phyloP scores from a whole-genome alignment of 2,797 vertebrate genomes.

The Scomberomorus guttatus region DNA sequence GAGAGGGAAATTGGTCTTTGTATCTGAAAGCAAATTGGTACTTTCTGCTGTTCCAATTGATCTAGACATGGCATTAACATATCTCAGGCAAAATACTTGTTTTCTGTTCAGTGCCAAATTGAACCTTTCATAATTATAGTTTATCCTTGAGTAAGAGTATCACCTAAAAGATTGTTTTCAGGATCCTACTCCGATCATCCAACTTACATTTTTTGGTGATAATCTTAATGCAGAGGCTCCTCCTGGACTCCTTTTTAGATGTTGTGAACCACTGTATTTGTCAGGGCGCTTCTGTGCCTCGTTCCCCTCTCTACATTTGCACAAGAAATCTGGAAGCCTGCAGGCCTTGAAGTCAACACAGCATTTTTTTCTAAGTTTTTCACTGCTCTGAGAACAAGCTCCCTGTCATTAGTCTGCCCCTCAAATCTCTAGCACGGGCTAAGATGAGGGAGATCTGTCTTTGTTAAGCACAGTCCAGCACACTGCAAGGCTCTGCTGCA shows the following conservation, averaged over 20 bases:
- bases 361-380: conserved; percentile 44
- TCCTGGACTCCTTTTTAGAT: conserved; percentile 23
- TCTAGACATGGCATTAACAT: conserved; percentile 53
- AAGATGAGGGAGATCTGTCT: conserved; percentile 70
- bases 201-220: conserved; percentile 36
- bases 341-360: conserved; percentile 64
- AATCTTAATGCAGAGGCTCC: conserved; percentile 27
- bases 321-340: conserved; percentile 52
- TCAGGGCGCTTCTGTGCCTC: conserved; percentile 12
- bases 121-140: conserved; percentile 64
- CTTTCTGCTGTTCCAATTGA: conserved; percentile 55
- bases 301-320: conserved; percentile 41
- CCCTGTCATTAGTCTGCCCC: conserved; percentile 67
- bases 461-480: conserved; percentile 60
- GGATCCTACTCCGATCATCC: conserved; percentile 4
- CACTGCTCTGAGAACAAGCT: conserved; percentile 59
- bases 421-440: conserved; percentile 56
- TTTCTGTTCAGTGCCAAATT: conserved; percentile 60
- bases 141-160: conserved; percentile 42
- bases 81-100: conserved; percentile 58
- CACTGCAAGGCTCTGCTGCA: conserved; percentile 59
- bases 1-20: conserved; percentile 59
- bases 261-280: conserved; percentile 28
- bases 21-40: conserved; percentile 66
- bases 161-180: conserved; percentile 40